phyloP scores from a whole-genome alignment of 1,140 invertebrate species.

The Hydropsyche tenuis region DNA sequence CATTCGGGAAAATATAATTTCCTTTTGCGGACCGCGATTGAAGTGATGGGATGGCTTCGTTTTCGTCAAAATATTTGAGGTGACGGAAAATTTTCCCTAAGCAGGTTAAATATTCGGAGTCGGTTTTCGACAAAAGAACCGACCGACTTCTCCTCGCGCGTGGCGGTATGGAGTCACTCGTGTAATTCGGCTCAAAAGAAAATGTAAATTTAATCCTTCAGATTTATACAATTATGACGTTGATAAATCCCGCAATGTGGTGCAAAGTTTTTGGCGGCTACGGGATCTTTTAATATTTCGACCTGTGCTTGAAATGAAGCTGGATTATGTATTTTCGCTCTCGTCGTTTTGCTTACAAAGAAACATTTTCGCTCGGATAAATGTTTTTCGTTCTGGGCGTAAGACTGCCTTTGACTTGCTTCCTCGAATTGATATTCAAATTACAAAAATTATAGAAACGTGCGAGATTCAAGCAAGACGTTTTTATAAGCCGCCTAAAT shows the following conservation, averaged over 20 bases:
- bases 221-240: constrained; percentile 34
- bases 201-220: constrained; percentile 29
- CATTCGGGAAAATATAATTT: constrained; percentile 33
- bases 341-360: constrained; percentile 1
- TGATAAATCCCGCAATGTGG: constrained; percentile 24
- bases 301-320: background rate
- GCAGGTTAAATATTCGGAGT: constrained; percentile 36
- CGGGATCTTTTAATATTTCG: constrained; percentile 8
- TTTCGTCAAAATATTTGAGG: constrained; percentile 34
- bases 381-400: no score
- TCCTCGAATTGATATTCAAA: no score
- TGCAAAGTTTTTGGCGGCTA: background rate
- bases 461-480: no score
- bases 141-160: background rate
- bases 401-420: no score
- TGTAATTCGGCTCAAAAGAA: constrained; percentile 19
- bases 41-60: background rate
- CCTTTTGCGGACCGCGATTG: constrained; percentile 2
- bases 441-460: no score
- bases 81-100: constrained; percentile 34
- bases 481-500: no score
- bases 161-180: constrained; percentile 15
- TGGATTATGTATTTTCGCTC: background rate
- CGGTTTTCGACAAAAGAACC: constrained; percentile 26
- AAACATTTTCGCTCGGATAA: constrained; percentile 6